Evolutionary conservation across 2,797 vertebrate species (phyloP).

Genomic region (Clarias pachynema): DNA sequence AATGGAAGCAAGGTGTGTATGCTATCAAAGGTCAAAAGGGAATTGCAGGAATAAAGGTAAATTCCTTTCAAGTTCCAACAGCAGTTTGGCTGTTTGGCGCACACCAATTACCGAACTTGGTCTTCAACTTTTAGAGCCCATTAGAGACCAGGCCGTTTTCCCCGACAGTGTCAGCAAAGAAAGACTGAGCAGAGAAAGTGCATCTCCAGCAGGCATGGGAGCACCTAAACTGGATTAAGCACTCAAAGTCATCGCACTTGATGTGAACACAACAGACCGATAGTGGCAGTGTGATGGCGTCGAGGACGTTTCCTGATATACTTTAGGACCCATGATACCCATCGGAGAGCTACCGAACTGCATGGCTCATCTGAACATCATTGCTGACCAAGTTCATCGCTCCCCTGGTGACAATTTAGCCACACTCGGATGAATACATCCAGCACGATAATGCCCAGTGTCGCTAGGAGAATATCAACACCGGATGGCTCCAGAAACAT

Average conservation of each 20-base stretch:
- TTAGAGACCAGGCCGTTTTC: neutral
- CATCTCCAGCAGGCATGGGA: slow-evolving; percentile 18
- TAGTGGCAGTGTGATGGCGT: neutral
- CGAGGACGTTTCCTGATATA: neutral
- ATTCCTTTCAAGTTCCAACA: neutral
- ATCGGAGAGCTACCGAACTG: neutral
- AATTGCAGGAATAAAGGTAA: neutral
- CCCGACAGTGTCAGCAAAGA: slow-evolving; percentile 2
- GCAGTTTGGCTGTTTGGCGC: neutral
- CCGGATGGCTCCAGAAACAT: slow-evolving; percentile 21
- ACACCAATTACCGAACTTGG: neutral
- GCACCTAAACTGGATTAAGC: slow-evolving; percentile 19
- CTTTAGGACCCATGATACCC: slow-evolving; percentile 12
- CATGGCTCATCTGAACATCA: slow-evolving; percentile 10
- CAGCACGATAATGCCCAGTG: slow-evolving; percentile 33
- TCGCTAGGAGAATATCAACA: slow-evolving; percentile 36
- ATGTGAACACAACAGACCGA: slow-evolving; percentile 19
- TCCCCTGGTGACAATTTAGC: slow-evolving; percentile 35
- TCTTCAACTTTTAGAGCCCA: slow-evolving; percentile 7
- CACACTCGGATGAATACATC: slow-evolving; percentile 35
- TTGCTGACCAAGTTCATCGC: slow-evolving; percentile 29
- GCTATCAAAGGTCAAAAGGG: neutral
- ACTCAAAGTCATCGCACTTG: neutral
- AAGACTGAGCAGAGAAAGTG: slow-evolving; percentile 3
- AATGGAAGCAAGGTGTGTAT: neutral